Evolutionary conservation across 2,888 invertebrate genomes (phyloP).

Genomic region (Limnephilus lunatus): DNA sequence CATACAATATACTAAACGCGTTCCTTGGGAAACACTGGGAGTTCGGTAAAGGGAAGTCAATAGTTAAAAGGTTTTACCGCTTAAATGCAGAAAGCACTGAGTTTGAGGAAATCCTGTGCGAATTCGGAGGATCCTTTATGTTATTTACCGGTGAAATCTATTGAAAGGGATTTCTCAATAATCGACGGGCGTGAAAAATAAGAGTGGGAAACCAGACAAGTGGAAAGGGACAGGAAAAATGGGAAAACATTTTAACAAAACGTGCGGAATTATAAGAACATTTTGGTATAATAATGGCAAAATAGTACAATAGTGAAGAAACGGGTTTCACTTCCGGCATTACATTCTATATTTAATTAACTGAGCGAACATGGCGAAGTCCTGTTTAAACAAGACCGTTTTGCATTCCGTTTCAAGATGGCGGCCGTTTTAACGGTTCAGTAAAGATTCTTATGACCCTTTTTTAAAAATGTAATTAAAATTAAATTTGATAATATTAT

Average conservation of each 20-base stretch:
- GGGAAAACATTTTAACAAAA: not conserved
- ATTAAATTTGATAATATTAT: no score
- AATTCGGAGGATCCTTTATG: not conserved
- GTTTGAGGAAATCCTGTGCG: not conserved
- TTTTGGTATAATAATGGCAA: not conserved
- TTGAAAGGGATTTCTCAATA: not conserved
- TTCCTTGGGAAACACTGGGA: not conserved
- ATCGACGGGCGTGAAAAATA: not conserved
- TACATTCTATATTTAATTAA: no score
- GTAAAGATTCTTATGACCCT: no score
- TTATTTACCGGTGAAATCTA: not conserved
- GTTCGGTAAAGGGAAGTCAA: not conserved
- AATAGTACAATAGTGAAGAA: no score
- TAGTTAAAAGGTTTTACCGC: not conserved
- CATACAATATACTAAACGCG: not conserved
- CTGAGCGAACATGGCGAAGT: no score
- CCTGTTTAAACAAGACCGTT: no score
- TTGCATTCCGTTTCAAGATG: no score
- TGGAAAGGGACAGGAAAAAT: not conserved
- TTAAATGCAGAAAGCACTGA: not conserved
- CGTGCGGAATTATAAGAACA: not conserved
- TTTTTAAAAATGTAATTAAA: no score
- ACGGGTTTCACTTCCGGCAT: no score
- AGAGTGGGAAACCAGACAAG: not conserved
- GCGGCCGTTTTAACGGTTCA: no score